Evolutionary conservation across 2,113 vertebrate species (phyloP).

Genomic region (Plecturocebus donacophilus): DNA sequence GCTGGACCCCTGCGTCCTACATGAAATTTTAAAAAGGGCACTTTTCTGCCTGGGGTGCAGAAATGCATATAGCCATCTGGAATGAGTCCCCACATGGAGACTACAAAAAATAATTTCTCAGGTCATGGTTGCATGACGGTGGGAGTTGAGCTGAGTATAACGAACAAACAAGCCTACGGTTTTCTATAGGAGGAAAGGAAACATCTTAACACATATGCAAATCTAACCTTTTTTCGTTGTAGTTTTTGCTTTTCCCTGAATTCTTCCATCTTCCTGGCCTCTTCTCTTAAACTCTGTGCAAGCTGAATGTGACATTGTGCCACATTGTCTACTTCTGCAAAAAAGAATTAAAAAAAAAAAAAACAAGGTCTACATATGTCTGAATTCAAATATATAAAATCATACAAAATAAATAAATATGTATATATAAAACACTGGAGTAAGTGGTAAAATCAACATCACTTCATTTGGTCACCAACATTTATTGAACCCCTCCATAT

Average conservation of each 20-base stretch:
- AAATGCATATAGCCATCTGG: not conserved
- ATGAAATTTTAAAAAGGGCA: not conserved
- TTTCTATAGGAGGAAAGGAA: not conserved
- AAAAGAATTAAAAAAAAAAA: not conserved
- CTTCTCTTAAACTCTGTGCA: constrained; percentile 92
- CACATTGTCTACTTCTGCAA: constrained; percentile 89
- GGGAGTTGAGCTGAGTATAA: not conserved
- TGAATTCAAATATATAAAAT: constrained; percentile 7
- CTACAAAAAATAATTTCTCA: not conserved
- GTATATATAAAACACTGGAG: not conserved
- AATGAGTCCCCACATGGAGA: not conserved
- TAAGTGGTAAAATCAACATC: not conserved
- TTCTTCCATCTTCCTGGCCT: constrained; percentile 95
- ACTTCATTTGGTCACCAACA: not conserved
- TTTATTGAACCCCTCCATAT: not conserved
- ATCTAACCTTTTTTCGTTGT: constrained; percentile 90
- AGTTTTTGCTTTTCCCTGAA: constrained; percentile 95
- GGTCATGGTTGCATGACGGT: not conserved
- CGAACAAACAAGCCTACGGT: not conserved
- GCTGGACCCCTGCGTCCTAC: not conserved
- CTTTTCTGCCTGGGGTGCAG: not conserved
- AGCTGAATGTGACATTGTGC: constrained; percentile 93
- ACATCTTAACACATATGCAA: not conserved
- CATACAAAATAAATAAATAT: not conserved
- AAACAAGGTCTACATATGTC: not conserved